Evolutionary conservation across 2,888 invertebrate genomes (phyloP).

Genomic region (Hoplodrina blanda): DNA sequence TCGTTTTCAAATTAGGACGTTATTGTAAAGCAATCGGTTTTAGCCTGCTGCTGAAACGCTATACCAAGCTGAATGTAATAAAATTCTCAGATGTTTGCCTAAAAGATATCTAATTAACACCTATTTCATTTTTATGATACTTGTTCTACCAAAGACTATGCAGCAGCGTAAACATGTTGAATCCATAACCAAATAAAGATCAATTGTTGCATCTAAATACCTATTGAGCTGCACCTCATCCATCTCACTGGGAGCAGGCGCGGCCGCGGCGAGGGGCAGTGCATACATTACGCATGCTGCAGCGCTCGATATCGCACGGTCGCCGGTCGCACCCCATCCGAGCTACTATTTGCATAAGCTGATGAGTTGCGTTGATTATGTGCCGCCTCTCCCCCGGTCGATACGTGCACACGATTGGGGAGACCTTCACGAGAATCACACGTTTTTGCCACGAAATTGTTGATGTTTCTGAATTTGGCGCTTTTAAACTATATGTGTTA

Average conservation of each 20-base stretch:
- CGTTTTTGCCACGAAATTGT: constrained; percentile 22
- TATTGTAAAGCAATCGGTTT: constrained; percentile 17
- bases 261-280: constrained; percentile 35
- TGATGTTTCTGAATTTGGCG: not conserved
- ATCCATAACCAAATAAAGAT: no score
- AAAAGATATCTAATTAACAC: no score
- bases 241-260: no score
- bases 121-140: no score
- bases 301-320: constrained; percentile 66
- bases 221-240: no score
- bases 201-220: no score
- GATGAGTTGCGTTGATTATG: constrained; percentile 75
- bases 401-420: constrained; percentile 43
- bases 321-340: constrained; percentile 26
- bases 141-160: no score
- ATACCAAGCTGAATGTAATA: not conserved
- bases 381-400: constrained; percentile 39
- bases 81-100: not conserved
- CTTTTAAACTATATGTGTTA: not conserved
- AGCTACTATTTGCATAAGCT: constrained; percentile 78
- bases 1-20: constrained; percentile 25
- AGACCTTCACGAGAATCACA: constrained; percentile 24
- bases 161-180: no score
- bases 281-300: constrained; percentile 52
- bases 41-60: not conserved